Base-by-base conservation (phyloP, 2,888 invertebrate species). In the Hypsopygia costalis region DNA sequence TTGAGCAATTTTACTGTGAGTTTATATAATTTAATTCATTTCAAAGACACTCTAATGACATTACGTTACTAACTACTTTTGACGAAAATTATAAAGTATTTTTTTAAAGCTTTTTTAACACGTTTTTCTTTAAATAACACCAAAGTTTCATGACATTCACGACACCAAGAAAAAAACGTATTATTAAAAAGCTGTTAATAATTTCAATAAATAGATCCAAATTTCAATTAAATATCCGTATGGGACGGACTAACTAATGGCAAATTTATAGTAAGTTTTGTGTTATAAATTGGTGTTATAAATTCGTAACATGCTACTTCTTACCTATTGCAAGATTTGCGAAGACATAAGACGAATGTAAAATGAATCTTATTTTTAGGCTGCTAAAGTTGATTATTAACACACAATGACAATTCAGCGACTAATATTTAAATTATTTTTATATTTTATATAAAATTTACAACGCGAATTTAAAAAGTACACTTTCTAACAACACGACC, bases 171-270 rank as follows among this genome's bases (percentile, higher is more conserved):
- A 28, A 32, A 30, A 22, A 16, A 38, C 25, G 31, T 37, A 12
- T 27, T 31, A 31, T 11, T 7, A 39, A 39, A 33, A 33, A 33
- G 27, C 11, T 9, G 12, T 27, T 7, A 39, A 4, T 25, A 16
- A 16, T 3, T 7, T n/a, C 30, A 30, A 41, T 46, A 48, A 39
- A 43, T 40, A 41, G 36, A 27, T 45, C 40, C 58, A 62, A 55
- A 58, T 49, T 54, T 49, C 16, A 66, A 66, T 53, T 62, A 59
- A 66, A 72, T 63, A 71, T 72, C 82, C 83, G 66, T 62, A 36
- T 63, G 55, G 86, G 86, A 85, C 85, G 86, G 85, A 81, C 63
- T 62, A 51, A 49, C 73, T 70, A 70, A 60, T 74, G 76, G 74
- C 81, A 72, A 59, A 55, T 58, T 75, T 73, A 69, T 51, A n/a